Evolutionary conservation across 2,888 invertebrate species (phyloP).

Genomic region (Portevinia maculata): DNA sequence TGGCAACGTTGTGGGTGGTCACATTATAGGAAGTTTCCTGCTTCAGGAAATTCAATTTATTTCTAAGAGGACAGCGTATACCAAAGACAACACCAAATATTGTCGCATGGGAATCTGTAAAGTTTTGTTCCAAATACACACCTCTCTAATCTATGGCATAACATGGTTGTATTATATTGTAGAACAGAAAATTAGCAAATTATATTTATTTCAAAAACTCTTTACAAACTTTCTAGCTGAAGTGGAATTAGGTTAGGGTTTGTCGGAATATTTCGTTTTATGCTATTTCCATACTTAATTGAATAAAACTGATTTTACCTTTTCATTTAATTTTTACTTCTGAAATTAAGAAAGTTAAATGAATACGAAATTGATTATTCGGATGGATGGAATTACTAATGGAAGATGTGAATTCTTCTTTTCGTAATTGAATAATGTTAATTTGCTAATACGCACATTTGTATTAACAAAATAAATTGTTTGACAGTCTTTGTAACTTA

Average conservation of each 20-base stretch:
- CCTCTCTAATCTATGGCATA: conserved; percentile 36
- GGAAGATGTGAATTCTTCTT: neutral
- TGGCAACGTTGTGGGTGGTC: conserved; percentile 58
- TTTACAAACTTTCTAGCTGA: conserved; percentile 45
- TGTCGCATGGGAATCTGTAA: conserved; percentile 50
- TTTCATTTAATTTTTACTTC: neutral
- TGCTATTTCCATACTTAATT: conserved; percentile 43
- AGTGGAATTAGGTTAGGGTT: conserved; percentile 44
- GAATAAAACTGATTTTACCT: conserved; percentile 3
- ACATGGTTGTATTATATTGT: conserved; percentile 33
- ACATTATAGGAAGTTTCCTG: conserved; percentile 69
- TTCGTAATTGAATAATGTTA: neutral
- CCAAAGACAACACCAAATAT: conserved; percentile 43
- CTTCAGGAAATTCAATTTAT: conserved; percentile 73
- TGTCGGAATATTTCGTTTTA: conserved; percentile 40
- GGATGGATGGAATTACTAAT: neutral
- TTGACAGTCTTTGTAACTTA: no score
- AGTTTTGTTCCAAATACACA: conserved; percentile 26
- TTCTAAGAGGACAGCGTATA: conserved; percentile 50
- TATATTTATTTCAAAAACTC: conserved; percentile 55
- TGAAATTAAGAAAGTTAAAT: neutral
- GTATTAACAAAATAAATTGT: no score
- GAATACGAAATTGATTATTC: neutral
- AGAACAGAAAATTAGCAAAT: conserved; percentile 60
- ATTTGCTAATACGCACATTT: no score